Conservation (phyloP, 1,140 invertebrate species). For the Maniola jurtina region DNA sequence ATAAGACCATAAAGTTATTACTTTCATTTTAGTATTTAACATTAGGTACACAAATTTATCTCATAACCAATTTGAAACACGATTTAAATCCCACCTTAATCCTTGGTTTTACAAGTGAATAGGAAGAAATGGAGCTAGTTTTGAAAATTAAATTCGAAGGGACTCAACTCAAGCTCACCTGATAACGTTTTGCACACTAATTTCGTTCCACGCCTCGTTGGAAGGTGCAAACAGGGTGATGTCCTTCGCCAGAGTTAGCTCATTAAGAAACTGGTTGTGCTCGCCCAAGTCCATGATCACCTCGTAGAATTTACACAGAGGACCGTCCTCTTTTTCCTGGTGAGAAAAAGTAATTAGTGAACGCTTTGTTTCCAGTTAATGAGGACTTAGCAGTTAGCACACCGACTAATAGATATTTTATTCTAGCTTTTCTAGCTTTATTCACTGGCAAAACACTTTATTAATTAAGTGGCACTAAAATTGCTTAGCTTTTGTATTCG, state of each 20-base stretch:
- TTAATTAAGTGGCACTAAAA: neutral
- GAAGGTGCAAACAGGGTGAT: conserved; percentile 94
- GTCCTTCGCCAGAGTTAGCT: conserved; percentile 84
- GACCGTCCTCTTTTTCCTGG: conserved; percentile 89
- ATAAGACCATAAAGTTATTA: too few relatives aligned
- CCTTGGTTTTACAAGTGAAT: too few relatives aligned
- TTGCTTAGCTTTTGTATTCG: neutral
- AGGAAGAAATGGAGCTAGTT: too few relatives aligned
- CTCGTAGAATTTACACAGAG: conserved; percentile 89
- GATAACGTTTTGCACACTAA: conserved; percentile 84
- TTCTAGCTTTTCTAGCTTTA: neutral
- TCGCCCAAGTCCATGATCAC: conserved; percentile 86
- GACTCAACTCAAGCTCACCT: conserved; percentile 53
- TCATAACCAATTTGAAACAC: neutral
- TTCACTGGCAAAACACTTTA: neutral
- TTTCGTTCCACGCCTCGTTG: conserved; percentile 89
- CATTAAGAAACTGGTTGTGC: conserved; percentile 83
- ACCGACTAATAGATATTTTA: neutral
- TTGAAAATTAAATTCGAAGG: neutral
- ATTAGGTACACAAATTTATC: too few relatives aligned
- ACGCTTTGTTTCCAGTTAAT: neutral
- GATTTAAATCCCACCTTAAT: too few relatives aligned
- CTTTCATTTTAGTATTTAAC: too few relatives aligned
- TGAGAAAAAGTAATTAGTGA: conserved; percentile 11
- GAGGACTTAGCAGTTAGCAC: neutral